Evolutionary conservation across 1,140 invertebrate genomes (phyloP).

Genomic region (Eueides isabella): DNA sequence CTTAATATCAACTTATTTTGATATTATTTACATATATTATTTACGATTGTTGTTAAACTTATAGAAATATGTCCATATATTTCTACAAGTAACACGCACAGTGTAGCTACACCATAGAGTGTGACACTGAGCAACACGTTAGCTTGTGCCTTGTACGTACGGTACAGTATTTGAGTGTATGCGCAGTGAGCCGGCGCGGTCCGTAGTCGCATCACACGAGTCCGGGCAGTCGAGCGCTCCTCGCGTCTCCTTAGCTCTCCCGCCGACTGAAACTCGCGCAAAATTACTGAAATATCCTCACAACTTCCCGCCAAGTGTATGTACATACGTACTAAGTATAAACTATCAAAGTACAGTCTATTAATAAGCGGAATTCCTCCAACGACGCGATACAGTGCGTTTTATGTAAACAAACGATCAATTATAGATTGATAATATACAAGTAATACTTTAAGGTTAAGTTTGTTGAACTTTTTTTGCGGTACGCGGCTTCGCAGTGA

Average conservation of each 20-base stretch:
- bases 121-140: conserved; percentile 33
- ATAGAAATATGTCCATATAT: background rate
- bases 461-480: conserved; percentile 77
- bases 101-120: conserved; percentile 1
- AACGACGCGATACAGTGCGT: conserved; percentile 29
- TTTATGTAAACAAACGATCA: conserved; percentile 45
- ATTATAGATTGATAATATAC: conserved; percentile 40
- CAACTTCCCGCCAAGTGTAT: conserved; percentile 25
- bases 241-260: conserved; percentile 37
- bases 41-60: background rate
- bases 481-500: conserved; percentile 61
- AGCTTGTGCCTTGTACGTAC: conserved; percentile 11
- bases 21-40: background rate
- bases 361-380: background rate
- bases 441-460: conserved; percentile 53
- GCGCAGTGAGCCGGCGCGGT: conserved; percentile 65
- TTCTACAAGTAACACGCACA: background rate
- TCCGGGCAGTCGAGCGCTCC: conserved; percentile 51
- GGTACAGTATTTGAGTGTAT: conserved; percentile 24
- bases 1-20: background rate
- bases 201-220: conserved; percentile 50
- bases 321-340: background rate
- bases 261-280: conserved; percentile 47
- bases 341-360: conserved; percentile 5
- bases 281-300: conserved; percentile 46